Conservation (phyloP, 2,888 invertebrate genomes). For the Cantharis rufa region DNA sequence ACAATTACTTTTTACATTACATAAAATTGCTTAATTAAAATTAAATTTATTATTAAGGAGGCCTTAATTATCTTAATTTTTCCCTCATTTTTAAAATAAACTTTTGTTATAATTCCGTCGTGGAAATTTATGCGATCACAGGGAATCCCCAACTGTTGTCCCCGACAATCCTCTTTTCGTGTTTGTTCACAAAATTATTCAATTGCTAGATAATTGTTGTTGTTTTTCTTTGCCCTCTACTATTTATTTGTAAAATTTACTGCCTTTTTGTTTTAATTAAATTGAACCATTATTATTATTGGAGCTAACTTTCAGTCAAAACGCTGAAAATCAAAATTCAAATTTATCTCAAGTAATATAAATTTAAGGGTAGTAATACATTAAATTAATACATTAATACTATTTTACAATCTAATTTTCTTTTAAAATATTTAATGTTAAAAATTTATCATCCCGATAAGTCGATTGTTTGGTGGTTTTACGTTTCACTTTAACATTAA, state of each 20-base stretch:
- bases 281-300: too few relatives aligned
- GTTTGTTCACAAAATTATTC: too few relatives aligned
- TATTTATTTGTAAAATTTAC: too few relatives aligned
- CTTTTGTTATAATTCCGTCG: neutral
- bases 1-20: neutral
- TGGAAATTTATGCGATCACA: neutral
- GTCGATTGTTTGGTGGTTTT: constrained; percentile 60
- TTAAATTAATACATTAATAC: too few relatives aligned
- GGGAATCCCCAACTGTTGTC: neutral
- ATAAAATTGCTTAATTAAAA: neutral
- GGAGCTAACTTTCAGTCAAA: too few relatives aligned
- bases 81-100: neutral
- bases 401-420: neutral
- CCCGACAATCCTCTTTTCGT: neutral
- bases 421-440: neutral
- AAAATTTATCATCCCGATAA: neutral
- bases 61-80: neutral
- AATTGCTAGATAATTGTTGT: too few relatives aligned
- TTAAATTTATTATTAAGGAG: neutral
- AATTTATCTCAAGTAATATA: too few relatives aligned
- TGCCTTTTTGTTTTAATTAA: too few relatives aligned
- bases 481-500: constrained; percentile 73
- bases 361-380: too few relatives aligned
- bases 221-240: too few relatives aligned
- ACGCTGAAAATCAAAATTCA: too few relatives aligned